Evolutionary conservation across 2,888 invertebrate species (phyloP).

Genomic region (Ennomos quercinarius): DNA sequence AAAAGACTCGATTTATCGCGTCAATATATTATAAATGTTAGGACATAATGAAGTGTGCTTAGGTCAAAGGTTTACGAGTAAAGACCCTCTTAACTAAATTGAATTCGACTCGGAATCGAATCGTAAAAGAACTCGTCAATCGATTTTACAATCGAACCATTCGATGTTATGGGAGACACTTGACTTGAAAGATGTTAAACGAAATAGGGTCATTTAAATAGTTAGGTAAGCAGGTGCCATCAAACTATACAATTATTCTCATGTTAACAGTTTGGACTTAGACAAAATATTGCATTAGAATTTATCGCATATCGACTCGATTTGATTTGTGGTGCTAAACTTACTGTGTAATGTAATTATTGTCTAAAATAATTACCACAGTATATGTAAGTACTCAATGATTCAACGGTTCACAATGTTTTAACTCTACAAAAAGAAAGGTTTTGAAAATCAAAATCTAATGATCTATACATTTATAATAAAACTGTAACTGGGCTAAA

Average conservation of each 20-base stretch:
- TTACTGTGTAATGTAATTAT: no score
- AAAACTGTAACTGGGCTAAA: no score
- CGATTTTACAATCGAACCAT: constrained; percentile 62
- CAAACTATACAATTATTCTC: constrained; percentile 25
- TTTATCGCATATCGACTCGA: no score
- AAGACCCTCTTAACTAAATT: constrained; percentile 75
- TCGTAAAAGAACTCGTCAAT: constrained; percentile 75
- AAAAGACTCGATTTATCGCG: constrained; percentile 52
- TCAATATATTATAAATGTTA: constrained; percentile 53
- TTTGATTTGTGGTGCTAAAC: no score
- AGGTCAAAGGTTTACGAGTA: constrained; percentile 77
- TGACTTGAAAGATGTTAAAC: constrained; percentile 47
- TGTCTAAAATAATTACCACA: no score
- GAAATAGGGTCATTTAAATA: constrained; percentile 39
- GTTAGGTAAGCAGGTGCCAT: constrained; percentile 17
- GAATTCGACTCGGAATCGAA: constrained; percentile 73
- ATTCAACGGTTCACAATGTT: no score
- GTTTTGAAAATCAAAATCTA: no score
- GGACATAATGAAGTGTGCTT: constrained; percentile 57
- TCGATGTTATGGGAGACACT: constrained; percentile 54
- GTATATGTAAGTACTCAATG: no score
- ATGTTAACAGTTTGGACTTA: constrained; percentile 5
- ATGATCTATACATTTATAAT: no score
- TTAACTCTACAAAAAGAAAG: no score
- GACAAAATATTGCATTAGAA: no score